Conservation (phyloP, 2,113 vertebrate species). For the Xenopus tropicalis region UCB_Xtro_10.0 CM004446.2:117681001-117681500, state of each 20-base stretch:
- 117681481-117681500: slow-evolving; percentile 68
- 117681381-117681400: slow-evolving; percentile 47
- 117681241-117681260: background rate
- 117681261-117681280: slow-evolving; percentile 66
- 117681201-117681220: background rate
- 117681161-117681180: background rate
- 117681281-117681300: slow-evolving; percentile 68
- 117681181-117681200: background rate
- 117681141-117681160: background rate
- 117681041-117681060: background rate
- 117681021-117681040: slow-evolving; percentile 4
- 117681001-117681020: background rate
- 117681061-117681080: background rate
- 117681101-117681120: background rate
- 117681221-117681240: background rate
- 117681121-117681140: background rate
- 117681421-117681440: background rate
- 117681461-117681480: background rate
- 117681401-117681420: slow-evolving; percentile 1
- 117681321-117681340: slow-evolving; percentile 57
- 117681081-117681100: background rate
- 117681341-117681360: slow-evolving; percentile 49
- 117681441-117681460: background rate
- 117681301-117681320: slow-evolving; percentile 67
- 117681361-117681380: slow-evolving; percentile 58